A percentile compares a stretch with the other conserved stretches of the same genome.
Evolutionary conservation across 2,888 invertebrate genomes (phyloP).

Genomic region (Gibbula magus): DNA sequence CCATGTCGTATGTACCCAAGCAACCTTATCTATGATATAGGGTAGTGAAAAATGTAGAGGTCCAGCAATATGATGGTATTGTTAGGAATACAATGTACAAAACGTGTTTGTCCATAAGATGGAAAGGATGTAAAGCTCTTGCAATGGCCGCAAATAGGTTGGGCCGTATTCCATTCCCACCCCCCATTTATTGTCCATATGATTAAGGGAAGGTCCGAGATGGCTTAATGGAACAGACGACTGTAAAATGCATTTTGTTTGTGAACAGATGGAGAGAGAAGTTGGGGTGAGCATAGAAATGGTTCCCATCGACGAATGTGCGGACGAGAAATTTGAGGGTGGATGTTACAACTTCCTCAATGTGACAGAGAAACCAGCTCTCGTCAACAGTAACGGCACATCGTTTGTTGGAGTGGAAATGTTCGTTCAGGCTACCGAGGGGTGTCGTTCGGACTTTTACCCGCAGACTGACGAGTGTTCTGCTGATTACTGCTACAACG

Average conservation of each 20-base stretch:
- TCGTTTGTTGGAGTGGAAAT: slow-evolving; percentile 96
- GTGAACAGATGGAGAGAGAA: slow-evolving; percentile 85
- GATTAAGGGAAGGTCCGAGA: too few species aligned
- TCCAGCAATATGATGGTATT: too few species aligned
- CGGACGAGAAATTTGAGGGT: slow-evolving; percentile 78
- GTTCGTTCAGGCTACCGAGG: slow-evolving; percentile 89
- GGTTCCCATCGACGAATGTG: slow-evolving; percentile 89
- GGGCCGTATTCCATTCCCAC: too few species aligned
- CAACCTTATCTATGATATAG: too few species aligned
- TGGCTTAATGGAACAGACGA: too few species aligned
- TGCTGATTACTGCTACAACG: slow-evolving; percentile 86
- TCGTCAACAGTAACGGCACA: slow-evolving; percentile 98
- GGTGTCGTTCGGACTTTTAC: slow-evolving; percentile 79
- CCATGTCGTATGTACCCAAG: too few species aligned
- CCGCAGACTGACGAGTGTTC: slow-evolving; percentile 88
- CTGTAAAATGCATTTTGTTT: neutral
- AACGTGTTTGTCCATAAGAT: too few species aligned
- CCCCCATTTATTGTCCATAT: too few species aligned
- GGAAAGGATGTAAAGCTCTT: too few species aligned
- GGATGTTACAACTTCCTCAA: slow-evolving; percentile 95
- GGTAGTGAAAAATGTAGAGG: too few species aligned
- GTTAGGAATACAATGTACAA: too few species aligned
- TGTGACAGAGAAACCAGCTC: slow-evolving; percentile 73
- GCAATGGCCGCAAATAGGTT: too few species aligned
- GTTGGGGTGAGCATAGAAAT: slow-evolving; percentile 97